Evolutionary conservation across 2,888 invertebrate species (phyloP).

Genomic region (Leucoptera coffeella): DNA sequence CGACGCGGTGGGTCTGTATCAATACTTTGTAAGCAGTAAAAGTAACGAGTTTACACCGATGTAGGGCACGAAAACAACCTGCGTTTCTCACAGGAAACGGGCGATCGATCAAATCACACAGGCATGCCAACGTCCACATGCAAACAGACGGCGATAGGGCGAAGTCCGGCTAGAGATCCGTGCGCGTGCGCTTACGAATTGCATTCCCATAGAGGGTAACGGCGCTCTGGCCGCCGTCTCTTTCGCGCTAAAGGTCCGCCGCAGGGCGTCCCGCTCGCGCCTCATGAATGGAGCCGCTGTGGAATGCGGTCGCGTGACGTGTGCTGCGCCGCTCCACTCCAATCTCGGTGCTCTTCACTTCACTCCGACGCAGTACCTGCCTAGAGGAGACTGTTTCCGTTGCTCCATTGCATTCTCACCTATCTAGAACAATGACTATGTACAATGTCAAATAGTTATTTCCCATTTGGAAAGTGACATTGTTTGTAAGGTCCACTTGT

Average conservation of each 20-base stretch:
- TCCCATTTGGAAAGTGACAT: too few species aligned
- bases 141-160: slow-evolving; percentile 26
- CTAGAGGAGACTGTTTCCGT: too few species aligned
- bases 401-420: too few species aligned
- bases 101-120: slow-evolving; percentile 39
- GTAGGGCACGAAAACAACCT: slow-evolving; percentile 33
- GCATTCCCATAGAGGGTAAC: slow-evolving; percentile 44
- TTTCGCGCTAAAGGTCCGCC: slow-evolving; percentile 23
- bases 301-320: slow-evolving; percentile 60
- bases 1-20: too few species aligned
- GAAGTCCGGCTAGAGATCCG: slow-evolving; percentile 30
- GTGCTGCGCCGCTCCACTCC: slow-evolving; percentile 50
- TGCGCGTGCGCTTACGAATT: slow-evolving; percentile 45
- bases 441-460: too few species aligned
- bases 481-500: too few species aligned
- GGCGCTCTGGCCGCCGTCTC: slow-evolving; percentile 32
- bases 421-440: too few species aligned
- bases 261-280: slow-evolving; percentile 27
- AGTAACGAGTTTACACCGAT: slow-evolving; percentile 1
- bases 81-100: slow-evolving; percentile 41
- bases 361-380: too few species aligned
- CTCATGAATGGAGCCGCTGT: slow-evolving; percentile 46
- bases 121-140: slow-evolving; percentile 34
- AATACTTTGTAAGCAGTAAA: too few species aligned
- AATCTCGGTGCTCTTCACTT: slow-evolving; percentile 48